Base-by-base conservation (phyloP, 2,113 vertebrate genomes). In the Ceyx margarethae region DNA sequence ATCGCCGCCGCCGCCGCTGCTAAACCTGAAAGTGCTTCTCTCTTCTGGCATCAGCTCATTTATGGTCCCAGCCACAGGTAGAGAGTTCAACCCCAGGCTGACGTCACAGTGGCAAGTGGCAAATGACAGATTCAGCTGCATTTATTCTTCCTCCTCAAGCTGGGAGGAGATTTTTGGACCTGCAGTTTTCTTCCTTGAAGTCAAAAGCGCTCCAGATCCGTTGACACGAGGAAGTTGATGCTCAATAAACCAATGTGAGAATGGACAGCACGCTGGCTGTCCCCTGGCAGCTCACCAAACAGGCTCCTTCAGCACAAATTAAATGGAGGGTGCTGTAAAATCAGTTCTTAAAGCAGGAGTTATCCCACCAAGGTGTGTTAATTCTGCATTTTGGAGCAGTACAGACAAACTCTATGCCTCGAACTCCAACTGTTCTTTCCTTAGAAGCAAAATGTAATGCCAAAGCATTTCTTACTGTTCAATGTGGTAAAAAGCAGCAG, bases 71-170 rank as follows among this genome's bases (percentile, higher is more conserved):
- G 87, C 21, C 76, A 61, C 62, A 43, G 95, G 97, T 96, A 64
- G 95, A 92, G 91, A 96, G 97, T 96, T 97, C 95, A 89, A 76
- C 83, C 91, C 93, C 58, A 10, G 88, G 84, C 66, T 97, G 97
- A 98, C 95, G 97, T 98, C 96, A 97, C 18, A 78, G 46, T 46
- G 72, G 31, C 62, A 84, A 92, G 64, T 23, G 13, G 89, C 91
- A 96, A 95, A 94, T 96, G 90, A 72, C 37, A 85, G 50, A 75
- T 81, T 37, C 85, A 91, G 62, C 56, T 10, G 62, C 40, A 74
- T 71, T 85, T 29, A 37, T 66, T 33, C 14, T 92, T 80, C 86
- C 33, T 81, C 61, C 62, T 37, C 7, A 33, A 58, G 50, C 76
- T 93, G 87, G 87, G 82, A 89, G 35, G 67, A 64, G 73, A 86